These are phyloP conservation scores for Cataglyphis livida DNA, from an alignment of 2,888 invertebrate species.

Conservation along the genomic window DNA sequence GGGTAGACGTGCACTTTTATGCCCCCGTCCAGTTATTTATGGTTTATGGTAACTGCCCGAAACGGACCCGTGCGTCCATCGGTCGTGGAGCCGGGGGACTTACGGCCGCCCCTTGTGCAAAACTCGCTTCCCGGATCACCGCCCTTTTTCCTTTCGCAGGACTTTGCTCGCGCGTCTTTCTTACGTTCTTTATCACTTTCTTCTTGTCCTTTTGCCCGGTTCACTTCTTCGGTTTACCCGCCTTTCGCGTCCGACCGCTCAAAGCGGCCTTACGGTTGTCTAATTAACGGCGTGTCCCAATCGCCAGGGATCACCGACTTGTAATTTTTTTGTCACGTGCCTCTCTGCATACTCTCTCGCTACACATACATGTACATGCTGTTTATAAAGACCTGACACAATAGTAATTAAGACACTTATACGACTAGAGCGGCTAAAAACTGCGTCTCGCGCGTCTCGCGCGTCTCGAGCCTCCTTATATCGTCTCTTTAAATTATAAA, in stretches of 20 bases:
- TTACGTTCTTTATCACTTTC: constrained; percentile 49
- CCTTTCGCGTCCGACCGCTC: constrained; percentile 42
- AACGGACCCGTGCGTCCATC: constrained; percentile 63
- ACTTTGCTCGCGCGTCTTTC: constrained; percentile 36
- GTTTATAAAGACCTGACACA: constrained; percentile 7
- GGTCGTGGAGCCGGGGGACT: constrained; percentile 27
- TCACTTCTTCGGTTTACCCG: constrained; percentile 23
- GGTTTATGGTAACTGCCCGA: constrained; percentile 77
- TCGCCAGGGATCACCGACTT: constrained; percentile 15
- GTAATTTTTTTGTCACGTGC: constrained; percentile 32
- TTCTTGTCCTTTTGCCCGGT: constrained; percentile 30
- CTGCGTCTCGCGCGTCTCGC: background rate
- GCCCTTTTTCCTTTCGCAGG: constrained; percentile 49
- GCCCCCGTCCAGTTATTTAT: constrained; percentile 75
- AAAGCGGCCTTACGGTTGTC: constrained; percentile 53
- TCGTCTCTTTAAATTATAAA: constrained; percentile 80
- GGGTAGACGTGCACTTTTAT: constrained; percentile 71
- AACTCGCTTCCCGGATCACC: constrained; percentile 47
- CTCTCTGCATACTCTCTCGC: background rate
- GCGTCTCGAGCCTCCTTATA: constrained; percentile 68
- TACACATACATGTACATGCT: background rate
- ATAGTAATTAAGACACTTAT: constrained; percentile 27
- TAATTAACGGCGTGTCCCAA: constrained; percentile 63
- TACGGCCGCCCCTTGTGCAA: constrained; percentile 36
- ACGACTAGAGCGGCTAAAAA: background rate